Base-by-base conservation (phyloP, 2,888 invertebrate genomes). In the Yponomeuta malinellus region DNA sequence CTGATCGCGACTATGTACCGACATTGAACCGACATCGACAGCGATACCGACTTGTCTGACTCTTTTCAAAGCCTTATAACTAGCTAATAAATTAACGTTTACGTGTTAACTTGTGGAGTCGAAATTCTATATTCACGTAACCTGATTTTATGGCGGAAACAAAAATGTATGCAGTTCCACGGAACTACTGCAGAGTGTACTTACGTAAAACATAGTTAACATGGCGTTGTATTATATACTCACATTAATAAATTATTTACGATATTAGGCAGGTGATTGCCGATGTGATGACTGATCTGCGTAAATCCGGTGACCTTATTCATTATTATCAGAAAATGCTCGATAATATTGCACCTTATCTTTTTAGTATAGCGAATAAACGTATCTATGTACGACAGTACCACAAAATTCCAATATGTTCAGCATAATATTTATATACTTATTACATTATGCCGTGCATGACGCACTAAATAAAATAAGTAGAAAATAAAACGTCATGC, bases 31-130 rank as follows among this genome's bases (percentile, higher is more conserved):
- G n/a, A n/a, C n/a, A n/a, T n/a, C n/a, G n/a, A n/a, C n/a, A n/a
- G n/a, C 43, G 67, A 67, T 10, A 33, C 65, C 33, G 31, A 65
- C 33, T n/a, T 6, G 33, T 10, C 33, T 15, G 15, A 37, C 67
- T 67, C 10, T 67, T 67, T 67, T 43, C 15, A 67, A 67, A 67
- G 37, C 43, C 43, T 67, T 67, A 37, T 43, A 67, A 15, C 67
- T 67, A n/a, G n/a, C 43, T 43, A 33, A 37, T n/a, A 43, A 43
- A 67, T 43, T 64, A 37, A 67, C 67, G 67, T 43, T 65, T 65
- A 29, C 65, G 65, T 33, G 33, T 33, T 65, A 65, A 65, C 65
- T 65, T 65, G 52, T 3, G 52, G 52, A 59, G 15, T 59, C 12
- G 52, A 59, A 59, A 59, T 59, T 59, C 52, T 15, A 59, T 59